Conservation (phyloP, 1,140 invertebrate species). For the Drosophila malerkotliana region DNA sequence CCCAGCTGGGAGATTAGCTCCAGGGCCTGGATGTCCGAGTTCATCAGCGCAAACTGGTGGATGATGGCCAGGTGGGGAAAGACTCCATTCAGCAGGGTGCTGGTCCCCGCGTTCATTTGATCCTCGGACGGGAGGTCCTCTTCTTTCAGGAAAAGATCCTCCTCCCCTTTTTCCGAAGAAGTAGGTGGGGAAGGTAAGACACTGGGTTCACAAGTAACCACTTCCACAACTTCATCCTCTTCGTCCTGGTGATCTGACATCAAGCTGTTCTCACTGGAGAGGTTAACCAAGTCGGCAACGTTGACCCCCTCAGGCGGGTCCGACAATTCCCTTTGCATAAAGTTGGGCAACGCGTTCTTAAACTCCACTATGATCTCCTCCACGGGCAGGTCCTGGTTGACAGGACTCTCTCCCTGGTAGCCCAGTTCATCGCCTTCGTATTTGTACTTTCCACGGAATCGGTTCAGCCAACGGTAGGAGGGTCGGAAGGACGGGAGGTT, state of each 20-base stretch:
- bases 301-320: constrained; percentile 25
- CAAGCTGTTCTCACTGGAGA: constrained; percentile 73
- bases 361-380: constrained; percentile 80
- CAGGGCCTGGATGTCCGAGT: constrained; percentile 74
- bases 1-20: constrained; percentile 78
- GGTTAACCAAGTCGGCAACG: constrained; percentile 43
- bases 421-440: constrained; percentile 76
- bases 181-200: constrained; percentile 49
- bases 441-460: constrained; percentile 77
- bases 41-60: constrained; percentile 76
- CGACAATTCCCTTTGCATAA: constrained; percentile 74
- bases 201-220: constrained; percentile 63
- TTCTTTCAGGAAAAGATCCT: neutral
- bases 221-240: constrained; percentile 62
- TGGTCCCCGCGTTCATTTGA: constrained; percentile 68
- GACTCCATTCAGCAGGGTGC: constrained; percentile 59
- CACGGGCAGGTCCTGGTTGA: constrained; percentile 53
- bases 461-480: constrained; percentile 79
- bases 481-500: constrained; percentile 74
- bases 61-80: constrained; percentile 79
- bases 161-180: constrained; percentile 32
- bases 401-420: constrained; percentile 36
- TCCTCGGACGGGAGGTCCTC: constrained; percentile 4
- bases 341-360: constrained; percentile 71
- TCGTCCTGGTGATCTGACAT: constrained; percentile 56